phyloP scores from a whole-genome alignment of 2,113 vertebrate species.

The Otus sunia region DNA sequence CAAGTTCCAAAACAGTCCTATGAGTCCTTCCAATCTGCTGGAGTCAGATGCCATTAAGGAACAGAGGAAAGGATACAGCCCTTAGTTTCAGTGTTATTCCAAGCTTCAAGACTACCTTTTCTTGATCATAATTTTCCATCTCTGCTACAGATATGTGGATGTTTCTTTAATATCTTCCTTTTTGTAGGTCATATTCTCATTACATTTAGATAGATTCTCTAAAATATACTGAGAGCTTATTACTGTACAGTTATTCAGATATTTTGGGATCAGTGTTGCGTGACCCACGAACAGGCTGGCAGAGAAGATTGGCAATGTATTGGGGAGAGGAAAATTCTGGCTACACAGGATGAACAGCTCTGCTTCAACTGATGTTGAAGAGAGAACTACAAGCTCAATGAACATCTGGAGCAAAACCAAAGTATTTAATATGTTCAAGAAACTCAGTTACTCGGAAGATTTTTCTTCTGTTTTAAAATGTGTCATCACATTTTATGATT shows the following conservation, averaged over 20 bases:
- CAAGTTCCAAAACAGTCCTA: background rate
- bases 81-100: background rate
- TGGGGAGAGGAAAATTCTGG: background rate
- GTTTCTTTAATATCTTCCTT: background rate
- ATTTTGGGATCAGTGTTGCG: background rate
- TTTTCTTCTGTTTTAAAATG: background rate
- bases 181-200: background rate
- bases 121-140: background rate
- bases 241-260: background rate
- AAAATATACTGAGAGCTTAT: background rate
- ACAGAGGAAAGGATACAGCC: background rate
- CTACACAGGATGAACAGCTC: background rate
- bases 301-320: background rate
- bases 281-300: background rate
- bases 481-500: background rate
- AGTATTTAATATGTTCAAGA: background rate
- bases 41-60: background rate
- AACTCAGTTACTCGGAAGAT: background rate
- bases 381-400: background rate
- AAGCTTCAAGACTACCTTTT: background rate
- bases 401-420: slow-evolving; percentile 8
- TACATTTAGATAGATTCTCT: background rate
- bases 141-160: background rate
- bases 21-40: background rate
- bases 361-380: background rate